Conservation (phyloP, 2,888 invertebrate species). For the Carpatolechia fugitivella region DNA sequence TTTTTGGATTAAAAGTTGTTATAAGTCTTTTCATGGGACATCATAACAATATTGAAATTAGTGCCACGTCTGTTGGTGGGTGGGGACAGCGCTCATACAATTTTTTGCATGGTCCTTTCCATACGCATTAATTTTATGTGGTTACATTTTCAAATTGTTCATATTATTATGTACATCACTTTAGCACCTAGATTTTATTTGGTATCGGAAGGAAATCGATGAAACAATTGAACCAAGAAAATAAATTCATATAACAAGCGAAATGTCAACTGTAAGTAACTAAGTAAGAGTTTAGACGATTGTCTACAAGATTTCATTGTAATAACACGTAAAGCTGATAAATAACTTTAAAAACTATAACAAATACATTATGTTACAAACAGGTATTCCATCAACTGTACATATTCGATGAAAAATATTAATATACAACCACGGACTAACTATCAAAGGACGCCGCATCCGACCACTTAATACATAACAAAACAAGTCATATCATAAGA, state of each 20-base stretch:
- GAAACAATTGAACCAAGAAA: slow-evolving; percentile 30
- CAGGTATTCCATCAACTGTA: slow-evolving; percentile 31
- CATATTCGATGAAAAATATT: neutral
- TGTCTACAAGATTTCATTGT: slow-evolving; percentile 48
- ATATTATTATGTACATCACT: slow-evolving; percentile 7
- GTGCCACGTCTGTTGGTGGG: no score
- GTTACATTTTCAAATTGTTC: slow-evolving; percentile 1
- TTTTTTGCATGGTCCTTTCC: no score
- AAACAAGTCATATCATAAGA: no score
- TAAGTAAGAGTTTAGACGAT: slow-evolving; percentile 39
- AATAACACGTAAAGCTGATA: slow-evolving; percentile 42
- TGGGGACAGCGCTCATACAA: no score
- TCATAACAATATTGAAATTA: no score
- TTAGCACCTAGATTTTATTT: slow-evolving; percentile 28
- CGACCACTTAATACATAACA: no score
- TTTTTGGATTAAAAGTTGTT: no score
- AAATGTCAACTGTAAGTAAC: slow-evolving; percentile 28
- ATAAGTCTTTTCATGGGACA: no score
- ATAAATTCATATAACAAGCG: slow-evolving; percentile 43
- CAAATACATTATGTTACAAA: slow-evolving; percentile 51
- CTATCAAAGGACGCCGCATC: slow-evolving; percentile 15
- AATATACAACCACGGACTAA: slow-evolving; percentile 1
- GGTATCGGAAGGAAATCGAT: slow-evolving; percentile 29
- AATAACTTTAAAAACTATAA: slow-evolving; percentile 52
- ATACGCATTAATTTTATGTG: neutral